Base-by-base conservation (phyloP, 1,140 invertebrate genomes). In the Drosophila busckii region DNA sequence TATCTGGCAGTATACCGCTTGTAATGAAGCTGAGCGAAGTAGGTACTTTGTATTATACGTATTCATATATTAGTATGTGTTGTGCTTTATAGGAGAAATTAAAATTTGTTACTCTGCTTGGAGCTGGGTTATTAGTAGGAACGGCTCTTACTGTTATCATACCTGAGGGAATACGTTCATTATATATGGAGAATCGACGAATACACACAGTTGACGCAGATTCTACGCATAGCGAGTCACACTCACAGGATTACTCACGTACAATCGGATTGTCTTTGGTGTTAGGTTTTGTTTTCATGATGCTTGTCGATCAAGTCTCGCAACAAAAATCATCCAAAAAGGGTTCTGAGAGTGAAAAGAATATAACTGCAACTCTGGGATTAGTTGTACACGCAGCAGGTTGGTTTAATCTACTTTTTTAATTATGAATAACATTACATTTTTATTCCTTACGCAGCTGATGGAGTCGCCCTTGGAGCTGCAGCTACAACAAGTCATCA, bases 131-230 rank as follows among this genome's bases (percentile, higher is more conserved):
- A 4, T 89, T 99, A n/a, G 96, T 99, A 28, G 98, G 98, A 2
- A 99, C 98, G 45, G 97, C 98, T 0, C 88, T 99, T 35, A 94
- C 96, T 50, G 97, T 99, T 0, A 99, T 99, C 32, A 99, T 99
- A 75, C 98, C 98, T 0, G 98, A 99, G 90, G 98, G 98, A 22
- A 94, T 99, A 17, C 90, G 97, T 60, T 93, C 96, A 2, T 88
- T 99, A 17, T 92, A 93, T 64, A 88, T 61, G 35, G 64, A 75
- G 1, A 66, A 23, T 22, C 17, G 19, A 3, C 40, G 17, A 20
- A 2, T 37, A 42, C 10, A 45, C 70, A 0, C 73, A 42, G 9
- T 9, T 15, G 26, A 20, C 10, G 1, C 46, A n/a, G 31, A 62
- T 10, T 4, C 2, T 13, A 32, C 12, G 16, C 26, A 1, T 6